Evolutionary conservation across 2,888 invertebrate genomes (phyloP), one percentile per base, ranked within the genome.

Genomic region (Megamerina dolium): DNA sequence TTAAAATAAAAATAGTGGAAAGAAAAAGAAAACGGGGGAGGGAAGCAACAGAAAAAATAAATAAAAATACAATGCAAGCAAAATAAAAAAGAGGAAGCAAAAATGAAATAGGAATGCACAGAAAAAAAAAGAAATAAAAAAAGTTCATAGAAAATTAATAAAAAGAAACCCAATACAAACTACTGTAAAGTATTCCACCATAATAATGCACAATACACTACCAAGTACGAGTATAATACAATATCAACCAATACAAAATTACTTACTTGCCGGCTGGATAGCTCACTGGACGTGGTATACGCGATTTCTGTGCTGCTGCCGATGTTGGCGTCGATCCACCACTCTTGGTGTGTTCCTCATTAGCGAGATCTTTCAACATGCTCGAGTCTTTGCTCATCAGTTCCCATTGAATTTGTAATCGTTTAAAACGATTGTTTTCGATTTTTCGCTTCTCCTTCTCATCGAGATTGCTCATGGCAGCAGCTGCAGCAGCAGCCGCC

Each of bases 341-440:
- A 46, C 72, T 72, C 40, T 71, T 67, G 19, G 70, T 70, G 43
- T 68, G 67, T 50, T 66, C 64, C 35, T 60, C 64, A 37, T 57
- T 57, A 41, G 67, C 70, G 50, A 72, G 54, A 43, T 72, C 72
- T 41, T 70, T 70, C 9, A 70, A 57, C 63, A 66, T 63, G 50
- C 65, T 65, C 4, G 69, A 67, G 47, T 72, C 72, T 46, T 72
- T 72, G 52, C 72, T 72, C 52, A 72, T 61, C 45, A 72, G 56
- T 51, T 72, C 72, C 72, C 72, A 72, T 51, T 72, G 72, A 37
- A 72, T 72, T 55, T 72, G 72, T 47, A 72, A 51, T 14, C 72
- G 66, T 54, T 71, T 72, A 36, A 72, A 72, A 38, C 71, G 69
- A 61, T 72, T 72, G 43, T 65, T 70, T 36, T 70, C 67, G 32